phyloP scores from a whole-genome alignment of 2,888 invertebrate genomes.

The Andrena minutula region DNA sequence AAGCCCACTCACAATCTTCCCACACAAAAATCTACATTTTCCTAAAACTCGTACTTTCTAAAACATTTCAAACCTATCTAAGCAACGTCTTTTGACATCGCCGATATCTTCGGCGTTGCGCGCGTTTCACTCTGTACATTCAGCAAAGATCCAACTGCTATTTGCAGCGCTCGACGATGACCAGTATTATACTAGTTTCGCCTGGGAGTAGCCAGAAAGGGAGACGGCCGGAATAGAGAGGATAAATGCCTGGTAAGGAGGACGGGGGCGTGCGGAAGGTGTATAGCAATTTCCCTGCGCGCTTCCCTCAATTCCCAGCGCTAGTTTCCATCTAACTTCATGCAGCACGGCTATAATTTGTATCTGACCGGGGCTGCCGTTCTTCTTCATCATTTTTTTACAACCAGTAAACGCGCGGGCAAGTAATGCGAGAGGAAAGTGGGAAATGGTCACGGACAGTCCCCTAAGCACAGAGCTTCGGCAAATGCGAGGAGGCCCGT shows the following conservation, averaged over 20 bases:
- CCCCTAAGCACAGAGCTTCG: constrained; percentile 32
- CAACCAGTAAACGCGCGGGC: constrained; percentile 56
- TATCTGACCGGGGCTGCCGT: constrained; percentile 71
- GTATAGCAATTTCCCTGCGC: constrained; percentile 76
- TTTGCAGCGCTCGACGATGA: constrained; percentile 31
- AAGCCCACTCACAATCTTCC: no score
- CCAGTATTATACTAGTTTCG: constrained; percentile 23
- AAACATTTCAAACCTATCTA: neutral
- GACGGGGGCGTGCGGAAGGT: constrained; percentile 55
- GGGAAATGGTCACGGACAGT: constrained; percentile 42
- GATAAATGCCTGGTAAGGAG: constrained; percentile 50
- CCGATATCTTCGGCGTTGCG: neutral
- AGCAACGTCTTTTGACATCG: neutral
- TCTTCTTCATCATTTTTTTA: constrained; percentile 76
- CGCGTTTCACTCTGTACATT: neutral
- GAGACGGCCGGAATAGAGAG: constrained; percentile 22
- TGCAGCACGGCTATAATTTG: constrained; percentile 76
- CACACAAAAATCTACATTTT: neutral
- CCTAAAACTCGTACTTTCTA: neutral
- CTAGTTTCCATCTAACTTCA: constrained; percentile 78
- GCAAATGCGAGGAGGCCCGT: constrained; percentile 5
- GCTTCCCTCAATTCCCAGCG: constrained; percentile 79
- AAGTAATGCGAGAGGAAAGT: constrained; percentile 61
- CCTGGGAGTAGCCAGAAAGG: constrained; percentile 6
- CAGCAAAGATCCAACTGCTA: neutral